These are phyloP conservation scores for Metaphire vulgaris DNA, from an alignment of 1,140 invertebrate genomes.

Conservation along the genomic window DNA sequence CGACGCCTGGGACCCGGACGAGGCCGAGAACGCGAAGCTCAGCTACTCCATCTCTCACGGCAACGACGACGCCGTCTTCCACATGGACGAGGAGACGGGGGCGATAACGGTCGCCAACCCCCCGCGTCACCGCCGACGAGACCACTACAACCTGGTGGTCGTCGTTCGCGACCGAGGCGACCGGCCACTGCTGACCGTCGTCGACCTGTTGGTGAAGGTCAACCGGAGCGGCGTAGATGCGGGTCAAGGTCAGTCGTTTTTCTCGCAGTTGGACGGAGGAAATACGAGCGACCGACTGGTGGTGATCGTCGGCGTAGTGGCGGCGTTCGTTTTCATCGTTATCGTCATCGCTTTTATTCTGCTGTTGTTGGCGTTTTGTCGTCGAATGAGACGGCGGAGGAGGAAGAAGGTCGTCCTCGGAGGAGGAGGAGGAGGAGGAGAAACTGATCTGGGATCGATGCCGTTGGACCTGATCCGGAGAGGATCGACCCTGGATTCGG, in stretches of 20 bases:
- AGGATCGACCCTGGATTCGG: not conserved
- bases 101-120: slow-evolving; percentile 58
- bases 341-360: not conserved
- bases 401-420: no score
- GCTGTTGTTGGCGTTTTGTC: not conserved
- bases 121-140: slow-evolving; percentile 12
- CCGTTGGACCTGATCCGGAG: not conserved
- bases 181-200: slow-evolving; percentile 4
- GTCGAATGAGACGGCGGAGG: not conserved
- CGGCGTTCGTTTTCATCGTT: not conserved
- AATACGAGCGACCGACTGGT: not conserved
- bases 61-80: slow-evolving; percentile 86
- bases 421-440: no score
- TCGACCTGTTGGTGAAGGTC: not conserved
- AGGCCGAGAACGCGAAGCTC: slow-evolving; percentile 72
- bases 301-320: not conserved
- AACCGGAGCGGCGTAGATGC: not conserved
- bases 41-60: slow-evolving; percentile 91
- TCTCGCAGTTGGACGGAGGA: not conserved
- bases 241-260: not conserved
- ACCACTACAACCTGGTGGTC: slow-evolving; percentile 11
- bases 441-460: not conserved
- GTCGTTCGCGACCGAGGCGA: slow-evolving; percentile 5
- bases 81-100: slow-evolving; percentile 82
- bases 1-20: slow-evolving; percentile 77